Evolutionary conservation across 53 echinoderm and acorn worm genomes (phyloP), one percentile per base, ranked within the genome.

Genomic region (Astropecten irregularis): DNA sequence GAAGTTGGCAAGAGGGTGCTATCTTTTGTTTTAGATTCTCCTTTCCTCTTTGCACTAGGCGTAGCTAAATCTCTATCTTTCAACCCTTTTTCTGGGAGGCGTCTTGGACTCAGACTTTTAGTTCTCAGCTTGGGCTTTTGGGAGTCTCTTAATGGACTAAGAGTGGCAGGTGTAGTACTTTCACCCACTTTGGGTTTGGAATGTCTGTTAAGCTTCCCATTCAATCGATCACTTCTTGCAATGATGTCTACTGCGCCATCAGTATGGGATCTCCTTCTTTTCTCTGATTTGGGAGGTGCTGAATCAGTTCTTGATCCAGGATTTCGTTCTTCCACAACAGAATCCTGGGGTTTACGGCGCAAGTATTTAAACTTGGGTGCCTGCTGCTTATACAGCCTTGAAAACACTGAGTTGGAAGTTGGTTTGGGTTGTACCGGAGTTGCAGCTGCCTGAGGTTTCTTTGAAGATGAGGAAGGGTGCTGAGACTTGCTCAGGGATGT

Each of bases 311-410:
- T 69, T 30, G 85, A 73, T 48, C 88, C 62, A 18, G 77, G 40
- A 19, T 61, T 33, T 16, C 83, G 83, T 25, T 52, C 27, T 2
- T 91, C 94, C 52, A 36, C 52, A 48, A 83, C 76, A 22, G 72
- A 10, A 27, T 66, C 22, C 10, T 64, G 66, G 30, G 82, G 85
- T 39, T 83, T 92, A 35, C 88, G 90, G 48, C 71, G 86, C 29
- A 95, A 86, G 37, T 66, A 95, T 18, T 95, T 79, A 90, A 92
- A 95, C 64, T 90, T 95, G 18, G 92, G 86, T 55, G 67, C 73
- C 11, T 76, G 76, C 16, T 90, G 88, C 31, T 90, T 84, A 66
- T 90, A 92, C 35, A 95, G 82, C 66, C 95, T 90, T 44, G 95
- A 95, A 83, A 90, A 95, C 39, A 95, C 95, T 88, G 40, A 33